Conservation (phyloP, 1,140 invertebrate species). For the Pseudoatta argentina region DNA sequence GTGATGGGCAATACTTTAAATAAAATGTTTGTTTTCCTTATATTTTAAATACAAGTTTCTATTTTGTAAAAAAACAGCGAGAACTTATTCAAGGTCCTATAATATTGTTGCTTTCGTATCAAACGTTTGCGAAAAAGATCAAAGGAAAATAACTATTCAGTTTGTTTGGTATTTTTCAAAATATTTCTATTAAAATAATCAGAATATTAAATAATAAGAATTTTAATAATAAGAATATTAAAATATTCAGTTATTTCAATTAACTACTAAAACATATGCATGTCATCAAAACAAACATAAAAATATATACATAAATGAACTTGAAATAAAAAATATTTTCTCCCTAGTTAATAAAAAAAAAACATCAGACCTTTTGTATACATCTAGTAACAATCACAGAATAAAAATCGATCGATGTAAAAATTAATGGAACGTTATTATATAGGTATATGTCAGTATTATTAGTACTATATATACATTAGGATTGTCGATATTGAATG, state of each 20-base stretch:
- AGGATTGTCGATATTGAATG: no score
- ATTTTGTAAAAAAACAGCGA: no score
- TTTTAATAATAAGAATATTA: no score
- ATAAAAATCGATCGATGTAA: neutral
- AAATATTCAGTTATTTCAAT: neutral
- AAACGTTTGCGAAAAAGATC: neutral
- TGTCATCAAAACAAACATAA: neutral
- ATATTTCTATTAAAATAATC: no score
- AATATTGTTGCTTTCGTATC: neutral
- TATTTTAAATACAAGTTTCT: no score
- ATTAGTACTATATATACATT: neutral
- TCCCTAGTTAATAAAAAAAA: neutral
- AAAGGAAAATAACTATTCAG: neutral
- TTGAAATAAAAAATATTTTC: neutral
- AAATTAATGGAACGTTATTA: neutral
- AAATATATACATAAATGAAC: neutral
- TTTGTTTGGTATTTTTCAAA: neutral
- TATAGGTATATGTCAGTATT: neutral
- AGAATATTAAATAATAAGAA: no score
- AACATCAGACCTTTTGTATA: constrained; percentile 15
- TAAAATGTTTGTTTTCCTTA: no score
- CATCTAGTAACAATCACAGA: neutral
- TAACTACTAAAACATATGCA: neutral
- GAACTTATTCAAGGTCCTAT: no score
- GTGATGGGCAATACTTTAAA: no score